These are phyloP conservation scores for Martes martes DNA, from an alignment of 2,113 vertebrate species.

Conservation along the genomic window DNA sequence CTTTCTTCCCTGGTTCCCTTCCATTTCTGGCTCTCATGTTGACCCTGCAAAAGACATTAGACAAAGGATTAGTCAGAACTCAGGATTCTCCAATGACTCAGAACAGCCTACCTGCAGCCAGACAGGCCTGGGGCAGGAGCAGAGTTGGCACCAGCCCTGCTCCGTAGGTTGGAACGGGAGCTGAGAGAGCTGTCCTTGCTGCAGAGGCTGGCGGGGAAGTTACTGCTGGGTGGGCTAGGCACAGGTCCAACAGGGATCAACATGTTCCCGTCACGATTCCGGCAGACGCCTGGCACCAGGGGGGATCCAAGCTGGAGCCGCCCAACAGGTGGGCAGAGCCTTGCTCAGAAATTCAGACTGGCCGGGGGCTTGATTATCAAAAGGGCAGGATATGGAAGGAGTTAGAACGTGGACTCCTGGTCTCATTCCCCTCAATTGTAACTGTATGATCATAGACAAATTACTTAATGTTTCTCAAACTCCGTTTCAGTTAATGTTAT, in stretches of 20 bases:
- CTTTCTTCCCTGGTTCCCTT: background rate
- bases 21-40: slow-evolving; percentile 16
- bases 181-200: slow-evolving; percentile 66
- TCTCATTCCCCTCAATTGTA: background rate
- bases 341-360: slow-evolving; percentile 71
- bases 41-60: slow-evolving; percentile 62
- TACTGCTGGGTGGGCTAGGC: slow-evolving; percentile 76
- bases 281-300: slow-evolving; percentile 64
- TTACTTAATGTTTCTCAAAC: slow-evolving; percentile 5
- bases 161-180: slow-evolving; percentile 68
- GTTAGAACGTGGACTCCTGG: background rate
- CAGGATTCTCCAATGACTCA: slow-evolving; percentile 60
- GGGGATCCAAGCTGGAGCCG: slow-evolving; percentile 54
- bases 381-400: slow-evolving; percentile 17
- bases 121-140: slow-evolving; percentile 62
- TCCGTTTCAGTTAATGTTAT: slow-evolving; percentile 9
- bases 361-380: slow-evolving; percentile 39
- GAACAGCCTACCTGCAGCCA: slow-evolving; percentile 65
- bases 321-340: slow-evolving; percentile 72
- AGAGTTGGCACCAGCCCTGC: slow-evolving; percentile 46
- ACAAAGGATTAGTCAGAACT: slow-evolving; percentile 44
- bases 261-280: slow-evolving; percentile 73
- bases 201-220: slow-evolving; percentile 64
- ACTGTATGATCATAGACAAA: background rate
- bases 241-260: slow-evolving; percentile 71